Evolutionary conservation across 2,888 invertebrate genomes (phyloP), one percentile per base, ranked within the genome.

Genomic region (Tolmerus cingulatus): DNA sequence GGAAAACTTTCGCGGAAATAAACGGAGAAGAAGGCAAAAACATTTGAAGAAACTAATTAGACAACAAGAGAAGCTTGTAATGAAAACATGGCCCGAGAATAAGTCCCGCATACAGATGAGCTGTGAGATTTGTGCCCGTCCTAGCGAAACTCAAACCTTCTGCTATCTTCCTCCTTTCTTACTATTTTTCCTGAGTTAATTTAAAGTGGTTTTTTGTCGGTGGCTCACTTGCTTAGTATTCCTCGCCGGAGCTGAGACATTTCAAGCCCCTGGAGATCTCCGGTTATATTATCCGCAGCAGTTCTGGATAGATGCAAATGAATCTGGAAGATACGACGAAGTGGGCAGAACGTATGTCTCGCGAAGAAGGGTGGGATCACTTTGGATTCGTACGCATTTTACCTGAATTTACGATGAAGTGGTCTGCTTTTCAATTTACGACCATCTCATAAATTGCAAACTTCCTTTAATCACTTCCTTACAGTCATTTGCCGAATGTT

Each of bases 81-180:
- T 84, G 84, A 84, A 87, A 84, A 87, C 82, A 87, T 84, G 74
- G 37, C 51, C 84, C 55, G 51, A 19, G 84, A 76, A 87, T 84
- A 30, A 34, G 37, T 40, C 77, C 81, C 57, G 87, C 87, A 87
- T 87, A 87, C 87, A 82, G 84, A 87, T 87, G 87, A 87, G 87
- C 82, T 87, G 43, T 19, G 74, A 87, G 74, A 87, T 57, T 51
- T 43, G 30, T 43, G 43, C 30, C 23, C 37, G 30, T 57, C 78
- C 40, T 79, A 79, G 27, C 46, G 51, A 14, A 43, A 27, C 77
- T 74, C 27, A 74, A 46, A 27, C 85, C 43, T 85, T 46, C 74
- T 74, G 74, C 27, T 85, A 46, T 85, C 74, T 85, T 85, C 43
- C 46, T 85, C 34, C 7, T 74, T 40, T 55, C 85, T 43, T 74